Percentiles rank a stretch among this genome's conserved stretches.
phyloP scores from a whole-genome alignment of 2,888 invertebrate genomes.

The Drosophila buzzatii region DNA sequence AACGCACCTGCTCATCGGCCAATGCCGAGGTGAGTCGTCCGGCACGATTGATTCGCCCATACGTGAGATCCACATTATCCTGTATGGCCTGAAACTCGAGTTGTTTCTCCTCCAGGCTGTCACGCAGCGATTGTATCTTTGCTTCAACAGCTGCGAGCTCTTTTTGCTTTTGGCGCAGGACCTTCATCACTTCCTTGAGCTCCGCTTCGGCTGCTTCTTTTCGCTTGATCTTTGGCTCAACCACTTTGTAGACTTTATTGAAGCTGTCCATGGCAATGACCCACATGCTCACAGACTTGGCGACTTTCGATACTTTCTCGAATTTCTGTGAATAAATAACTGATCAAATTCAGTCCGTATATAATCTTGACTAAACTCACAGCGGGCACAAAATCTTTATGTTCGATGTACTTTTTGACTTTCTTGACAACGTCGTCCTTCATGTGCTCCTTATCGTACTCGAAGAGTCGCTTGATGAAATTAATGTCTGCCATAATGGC shows the following conservation, averaged over 20 bases:
- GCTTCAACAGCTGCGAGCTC: constrained; percentile 93
- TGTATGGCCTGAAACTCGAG: constrained; percentile 91
- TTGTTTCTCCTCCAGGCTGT: constrained; percentile 90
- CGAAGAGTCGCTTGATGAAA: constrained; percentile 92
- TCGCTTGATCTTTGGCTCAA: constrained; percentile 94
- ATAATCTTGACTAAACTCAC: constrained; percentile 74
- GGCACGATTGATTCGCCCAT: constrained; percentile 92
- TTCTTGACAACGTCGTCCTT: constrained; percentile 91
- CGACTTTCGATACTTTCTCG: constrained; percentile 94
- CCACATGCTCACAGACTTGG: constrained; percentile 96
- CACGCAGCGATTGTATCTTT: constrained; percentile 86
- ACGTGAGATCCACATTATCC: constrained; percentile 91
- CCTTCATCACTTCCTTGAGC: constrained; percentile 90
- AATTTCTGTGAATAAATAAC: constrained; percentile 86
- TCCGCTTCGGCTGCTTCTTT: constrained; percentile 92
- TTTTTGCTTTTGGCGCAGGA: constrained; percentile 92
- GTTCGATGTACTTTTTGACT: constrained; percentile 92
- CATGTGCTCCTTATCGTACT: constrained; percentile 95
- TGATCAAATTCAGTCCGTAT: not conserved
- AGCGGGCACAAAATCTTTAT: constrained; percentile 94
- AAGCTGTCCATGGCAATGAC: constrained; percentile 96
- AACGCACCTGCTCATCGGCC: constrained; percentile 93
- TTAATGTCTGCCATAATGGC: constrained; percentile 92
- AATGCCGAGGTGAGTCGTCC: constrained; percentile 94
- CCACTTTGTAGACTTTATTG: constrained; percentile 93